Evolutionary conservation across 2,888 invertebrate species (phyloP), one percentile per base, ranked within the genome.

Genomic region (Cremastinae sp.): DNA sequence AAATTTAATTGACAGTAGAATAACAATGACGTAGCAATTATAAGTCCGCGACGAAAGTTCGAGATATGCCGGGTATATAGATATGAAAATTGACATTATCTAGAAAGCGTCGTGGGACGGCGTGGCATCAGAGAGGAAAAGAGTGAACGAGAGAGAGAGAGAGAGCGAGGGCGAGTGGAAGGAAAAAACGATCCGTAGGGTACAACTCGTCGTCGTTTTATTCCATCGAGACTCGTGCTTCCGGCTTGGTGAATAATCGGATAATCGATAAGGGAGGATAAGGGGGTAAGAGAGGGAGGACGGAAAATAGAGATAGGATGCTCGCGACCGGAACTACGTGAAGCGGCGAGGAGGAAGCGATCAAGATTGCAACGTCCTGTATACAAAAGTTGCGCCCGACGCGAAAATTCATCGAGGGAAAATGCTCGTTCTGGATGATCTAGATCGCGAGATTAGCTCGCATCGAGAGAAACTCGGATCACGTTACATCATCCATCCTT

Each of bases 1-100:
- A 78, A 84, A 83, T 78, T 83, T 83, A 82, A 84, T 84, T 83
- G 83, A 83, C 82, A 82, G 80, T 82, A 76, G 80, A 82, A 81
- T 81, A 83, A 85, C 83, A 81, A 80, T 61, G 78, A 56, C 64
- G 58, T 64, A 72, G 78, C 77, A 80, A 83, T 80, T 81, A 81
- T n/a, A 81, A 74, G 68, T 62, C 65, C 51, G 49, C 62, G 12
- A 68, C 56, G 41, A 10, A 2, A 16, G 36, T 36, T 7, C 12
- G 14, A n/a, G 20, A 12, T 47, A 20, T 18, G 16, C 14, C 28
- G 28, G 28, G 7, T 34, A 58, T 49, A 16, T 22, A 56, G 8
- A 38, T 22, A 28, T 0, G 22, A 12, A 20, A 4, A 58, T 3
- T 8, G 9, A 54, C 34, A 16, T 12, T 20, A n/a, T 20, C 12